A percentile compares a stretch with the other conserved stretches of the same genome.
Evolutionary conservation across 2,888 invertebrate species (phyloP).

Genomic region (Parnassius orleans): DNA sequence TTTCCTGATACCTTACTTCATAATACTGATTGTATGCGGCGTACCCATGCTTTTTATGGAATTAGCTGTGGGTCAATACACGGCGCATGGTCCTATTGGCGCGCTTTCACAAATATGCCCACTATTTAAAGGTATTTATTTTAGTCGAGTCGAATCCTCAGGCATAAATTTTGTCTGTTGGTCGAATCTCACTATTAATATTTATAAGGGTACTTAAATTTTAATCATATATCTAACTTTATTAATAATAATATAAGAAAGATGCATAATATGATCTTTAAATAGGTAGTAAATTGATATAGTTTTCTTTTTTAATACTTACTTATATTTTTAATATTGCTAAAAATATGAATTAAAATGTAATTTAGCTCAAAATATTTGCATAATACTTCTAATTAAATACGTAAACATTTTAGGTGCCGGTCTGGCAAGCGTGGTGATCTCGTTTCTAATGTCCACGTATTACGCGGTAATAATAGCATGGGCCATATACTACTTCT

Average conservation of each 20-base stretch:
- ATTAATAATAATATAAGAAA: too few relatives aligned
- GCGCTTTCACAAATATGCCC: constrained; percentile 95
- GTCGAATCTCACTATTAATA: too few relatives aligned
- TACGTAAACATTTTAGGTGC: constrained; percentile 85
- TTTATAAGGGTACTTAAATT: too few relatives aligned
- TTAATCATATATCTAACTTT: too few relatives aligned
- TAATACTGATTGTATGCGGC: constrained; percentile 94
- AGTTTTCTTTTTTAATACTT: too few relatives aligned
- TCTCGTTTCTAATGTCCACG: constrained; percentile 96
- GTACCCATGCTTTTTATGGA: constrained; percentile 97
- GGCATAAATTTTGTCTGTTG: too few relatives aligned
- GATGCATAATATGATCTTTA: too few relatives aligned
- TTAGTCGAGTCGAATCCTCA: too few relatives aligned
- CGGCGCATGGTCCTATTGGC: constrained; percentile 94
- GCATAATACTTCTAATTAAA: constrained; percentile 12
- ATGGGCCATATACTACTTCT: constrained; percentile 96
- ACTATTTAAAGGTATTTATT: constrained; percentile 89
- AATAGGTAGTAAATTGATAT: too few relatives aligned
- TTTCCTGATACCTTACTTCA: constrained; percentile 96
- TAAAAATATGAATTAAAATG: too few relatives aligned
- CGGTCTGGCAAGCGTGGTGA: constrained; percentile 95
- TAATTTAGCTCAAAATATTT: neutral
- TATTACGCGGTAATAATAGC: constrained; percentile 98
- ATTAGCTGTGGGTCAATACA: constrained; percentile 94
- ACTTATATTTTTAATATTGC: too few relatives aligned